Evolutionary conservation across 2,888 invertebrate species (phyloP).

Genomic region (Hirtodrosophila trivittata): DNA sequence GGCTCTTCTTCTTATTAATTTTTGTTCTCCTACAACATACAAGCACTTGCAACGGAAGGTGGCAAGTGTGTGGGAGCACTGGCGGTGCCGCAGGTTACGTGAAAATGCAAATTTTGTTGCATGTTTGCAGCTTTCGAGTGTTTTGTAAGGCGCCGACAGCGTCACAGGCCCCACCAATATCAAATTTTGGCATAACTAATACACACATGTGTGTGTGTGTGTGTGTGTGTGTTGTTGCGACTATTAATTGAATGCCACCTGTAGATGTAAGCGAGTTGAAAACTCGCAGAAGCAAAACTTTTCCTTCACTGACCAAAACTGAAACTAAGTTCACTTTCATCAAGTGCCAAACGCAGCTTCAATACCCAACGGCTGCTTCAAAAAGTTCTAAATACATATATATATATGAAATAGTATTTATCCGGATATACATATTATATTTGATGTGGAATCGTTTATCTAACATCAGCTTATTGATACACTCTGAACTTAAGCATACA

Average conservation of each 20-base stretch:
- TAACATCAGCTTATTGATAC: too few species aligned
- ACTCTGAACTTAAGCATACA: too few species aligned
- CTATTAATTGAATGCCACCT: constrained; percentile 38
- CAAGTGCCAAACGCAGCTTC: neutral
- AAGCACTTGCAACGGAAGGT: neutral
- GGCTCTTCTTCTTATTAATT: neutral
- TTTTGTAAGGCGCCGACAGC: constrained; percentile 59
- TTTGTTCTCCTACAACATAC: constrained; percentile 22
- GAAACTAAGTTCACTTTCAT: constrained; percentile 42
- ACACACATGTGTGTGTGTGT: neutral
- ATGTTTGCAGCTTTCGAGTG: constrained; percentile 55
- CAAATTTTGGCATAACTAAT: constrained; percentile 25
- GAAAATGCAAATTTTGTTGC: constrained; percentile 60
- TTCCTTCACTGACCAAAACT: constrained; percentile 27
- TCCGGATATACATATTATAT: too few species aligned
- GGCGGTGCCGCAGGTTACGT: constrained; percentile 6
- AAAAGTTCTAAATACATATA: too few species aligned
- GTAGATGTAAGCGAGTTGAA: constrained; percentile 31
- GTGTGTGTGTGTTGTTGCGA: constrained; percentile 9
- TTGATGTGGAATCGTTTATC: too few species aligned
- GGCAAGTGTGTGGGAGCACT: neutral
- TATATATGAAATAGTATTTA: too few species aligned
- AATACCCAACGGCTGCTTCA: neutral
- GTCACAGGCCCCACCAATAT: constrained; percentile 36
- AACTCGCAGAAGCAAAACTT: constrained; percentile 32